Conservation (phyloP, 2,113 vertebrate genomes). For the Vulpes vulpes region DNA sequence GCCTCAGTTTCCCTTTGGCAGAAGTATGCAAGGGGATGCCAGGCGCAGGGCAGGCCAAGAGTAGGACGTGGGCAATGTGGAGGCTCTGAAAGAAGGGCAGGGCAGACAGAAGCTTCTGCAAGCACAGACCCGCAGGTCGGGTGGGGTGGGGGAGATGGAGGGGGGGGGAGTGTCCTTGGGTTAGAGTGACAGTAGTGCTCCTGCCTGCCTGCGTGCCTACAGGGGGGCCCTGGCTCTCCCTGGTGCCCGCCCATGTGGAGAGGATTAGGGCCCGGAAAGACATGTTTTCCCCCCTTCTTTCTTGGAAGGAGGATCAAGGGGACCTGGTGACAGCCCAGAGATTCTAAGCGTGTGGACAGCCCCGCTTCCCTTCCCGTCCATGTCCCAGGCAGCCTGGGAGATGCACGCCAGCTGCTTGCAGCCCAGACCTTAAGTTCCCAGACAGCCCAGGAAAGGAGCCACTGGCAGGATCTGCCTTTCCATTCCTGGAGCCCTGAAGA, state of each 20-base stretch:
- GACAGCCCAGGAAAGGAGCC: neutral
- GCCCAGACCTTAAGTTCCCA: neutral
- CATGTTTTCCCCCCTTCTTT: conserved; percentile 65
- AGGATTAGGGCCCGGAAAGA: conserved; percentile 80
- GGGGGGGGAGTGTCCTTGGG: neutral
- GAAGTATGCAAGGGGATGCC: neutral
- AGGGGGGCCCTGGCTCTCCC: neutral
- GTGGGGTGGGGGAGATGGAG: no score
- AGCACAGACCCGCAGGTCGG: neutral
- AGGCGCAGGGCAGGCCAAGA: neutral
- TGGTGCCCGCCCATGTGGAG: conserved; percentile 81
- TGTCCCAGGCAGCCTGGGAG: conserved; percentile 67
- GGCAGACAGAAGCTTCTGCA: no score
- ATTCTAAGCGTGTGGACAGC: conserved; percentile 75
- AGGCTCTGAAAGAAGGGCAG: neutral
- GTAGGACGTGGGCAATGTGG: neutral
- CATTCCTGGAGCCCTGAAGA: neutral
- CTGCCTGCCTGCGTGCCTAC: neutral
- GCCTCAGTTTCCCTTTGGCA: conserved; percentile 35
- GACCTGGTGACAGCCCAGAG: conserved; percentile 79
- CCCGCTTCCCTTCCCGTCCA: conserved; percentile 53
- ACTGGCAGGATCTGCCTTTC: neutral
- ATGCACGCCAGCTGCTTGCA: conserved; percentile 72
- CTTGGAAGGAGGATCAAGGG: conserved; percentile 84
- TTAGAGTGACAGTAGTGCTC: neutral